These are phyloP conservation scores for Eubasilissa splendida DNA, from an alignment of 2,888 invertebrate species.

Conservation along the genomic window DNA sequence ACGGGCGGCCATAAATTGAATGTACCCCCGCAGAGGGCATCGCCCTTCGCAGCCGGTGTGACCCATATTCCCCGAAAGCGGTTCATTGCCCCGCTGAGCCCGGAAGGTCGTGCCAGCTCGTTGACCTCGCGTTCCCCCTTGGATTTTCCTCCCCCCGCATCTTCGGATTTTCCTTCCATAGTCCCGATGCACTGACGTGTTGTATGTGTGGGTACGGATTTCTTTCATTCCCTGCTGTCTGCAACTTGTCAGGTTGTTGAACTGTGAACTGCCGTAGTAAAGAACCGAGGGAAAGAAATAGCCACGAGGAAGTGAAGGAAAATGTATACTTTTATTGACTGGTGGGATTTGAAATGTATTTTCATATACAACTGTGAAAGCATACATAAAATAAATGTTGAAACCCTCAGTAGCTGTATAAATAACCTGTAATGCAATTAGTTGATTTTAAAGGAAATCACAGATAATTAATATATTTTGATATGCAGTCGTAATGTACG, in stretches of 20 bases:
- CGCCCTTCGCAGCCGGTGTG: slow-evolving; percentile 44
- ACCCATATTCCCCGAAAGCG: slow-evolving; percentile 45
- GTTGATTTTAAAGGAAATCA: too few relatives aligned
- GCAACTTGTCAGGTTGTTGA: slow-evolving; percentile 22
- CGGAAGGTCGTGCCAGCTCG: slow-evolving; percentile 50
- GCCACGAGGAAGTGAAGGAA: neutral
- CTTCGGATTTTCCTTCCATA: neutral
- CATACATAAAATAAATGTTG: too few relatives aligned
- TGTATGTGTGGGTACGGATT: neutral
- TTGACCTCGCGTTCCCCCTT: slow-evolving; percentile 29
- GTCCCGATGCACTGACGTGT: neutral
- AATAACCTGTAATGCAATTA: too few relatives aligned
- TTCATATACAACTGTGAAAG: too few relatives aligned
- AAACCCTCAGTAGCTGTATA: too few relatives aligned
- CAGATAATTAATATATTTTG: too few relatives aligned
- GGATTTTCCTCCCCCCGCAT: neutral
- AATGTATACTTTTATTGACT: too few relatives aligned
- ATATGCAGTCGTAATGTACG: too few relatives aligned
- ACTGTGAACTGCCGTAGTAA: slow-evolving; percentile 35
- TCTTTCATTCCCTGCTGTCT: slow-evolving; percentile 21
- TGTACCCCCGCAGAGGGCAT: slow-evolving; percentile 13
- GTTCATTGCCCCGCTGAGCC: slow-evolving; percentile 38
- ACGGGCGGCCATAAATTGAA: neutral
- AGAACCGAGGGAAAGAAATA: neutral
- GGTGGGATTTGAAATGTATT: too few relatives aligned